phyloP scores from a whole-genome alignment of 2,797 vertebrate genomes.

The Artibeus jamaicensis region DNA sequence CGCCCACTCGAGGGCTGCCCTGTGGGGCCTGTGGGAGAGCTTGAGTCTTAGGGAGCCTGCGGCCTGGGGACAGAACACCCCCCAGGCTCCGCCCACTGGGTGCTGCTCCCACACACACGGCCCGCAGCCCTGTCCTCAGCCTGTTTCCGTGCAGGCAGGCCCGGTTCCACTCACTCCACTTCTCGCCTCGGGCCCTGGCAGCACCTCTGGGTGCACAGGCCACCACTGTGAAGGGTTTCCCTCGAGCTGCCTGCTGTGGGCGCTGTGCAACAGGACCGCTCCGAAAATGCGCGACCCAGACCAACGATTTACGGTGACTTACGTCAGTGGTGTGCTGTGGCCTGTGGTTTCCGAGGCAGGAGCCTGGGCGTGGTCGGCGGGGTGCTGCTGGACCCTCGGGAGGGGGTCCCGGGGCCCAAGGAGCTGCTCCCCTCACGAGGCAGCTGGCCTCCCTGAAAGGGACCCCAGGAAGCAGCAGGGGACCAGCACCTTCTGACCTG shows the following conservation, averaged over 20 bases:
- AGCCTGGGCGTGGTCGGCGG: neutral
- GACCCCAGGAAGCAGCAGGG: neutral
- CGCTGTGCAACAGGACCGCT: too few species aligned
- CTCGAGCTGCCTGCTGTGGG: too few species aligned
- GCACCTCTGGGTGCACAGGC: neutral
- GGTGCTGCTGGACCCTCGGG: too few species aligned
- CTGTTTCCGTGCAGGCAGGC: neutral
- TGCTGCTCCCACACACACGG: too few species aligned
- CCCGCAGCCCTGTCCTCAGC: neutral
- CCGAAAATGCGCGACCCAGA: neutral
- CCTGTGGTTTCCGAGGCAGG: neutral
- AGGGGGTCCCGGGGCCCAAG: neutral
- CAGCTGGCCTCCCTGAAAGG: neutral
- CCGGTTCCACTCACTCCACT: neutral
- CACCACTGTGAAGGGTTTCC: neutral
- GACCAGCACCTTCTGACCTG: neutral
- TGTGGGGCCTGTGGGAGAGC: too few species aligned
- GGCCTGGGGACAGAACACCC: neutral
- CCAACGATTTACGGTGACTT: too few species aligned
- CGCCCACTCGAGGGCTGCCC: neutral
- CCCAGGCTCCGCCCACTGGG: too few species aligned
- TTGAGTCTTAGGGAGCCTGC: too few species aligned
- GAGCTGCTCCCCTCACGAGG: neutral
- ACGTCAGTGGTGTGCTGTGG: accelerated
- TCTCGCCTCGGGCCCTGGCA: neutral